These are phyloP conservation scores for Meleagris gallopavo DNA, from an alignment of 2,113 vertebrate genomes.

Conservation along the genomic window DNA sequence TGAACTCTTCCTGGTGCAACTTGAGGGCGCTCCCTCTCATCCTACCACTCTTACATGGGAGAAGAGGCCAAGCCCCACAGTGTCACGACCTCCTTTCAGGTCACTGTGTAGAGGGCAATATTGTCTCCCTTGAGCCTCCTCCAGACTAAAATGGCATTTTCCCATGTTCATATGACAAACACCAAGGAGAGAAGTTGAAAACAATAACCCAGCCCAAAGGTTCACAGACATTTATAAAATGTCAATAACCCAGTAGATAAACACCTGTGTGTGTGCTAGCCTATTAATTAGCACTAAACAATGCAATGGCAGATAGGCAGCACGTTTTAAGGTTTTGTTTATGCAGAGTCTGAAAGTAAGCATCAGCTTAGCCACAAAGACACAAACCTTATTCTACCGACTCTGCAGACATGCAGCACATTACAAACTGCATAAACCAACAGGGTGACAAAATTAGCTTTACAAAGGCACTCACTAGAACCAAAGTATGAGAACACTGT, in stretches of 20 bases:
- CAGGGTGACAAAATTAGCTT: neutral
- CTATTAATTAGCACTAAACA: neutral
- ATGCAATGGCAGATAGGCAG: neutral
- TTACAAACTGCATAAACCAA: neutral
- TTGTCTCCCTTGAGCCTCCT: no score
- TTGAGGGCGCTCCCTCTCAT: no score
- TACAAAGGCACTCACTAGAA: no score
- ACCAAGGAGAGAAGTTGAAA: constrained; percentile 13
- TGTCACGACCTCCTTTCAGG: no score
- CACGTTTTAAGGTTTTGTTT: neutral
- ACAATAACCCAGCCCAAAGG: neutral
- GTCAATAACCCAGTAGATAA: neutral
- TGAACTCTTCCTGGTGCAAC: no score
- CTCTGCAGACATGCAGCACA: neutral
- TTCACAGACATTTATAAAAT: constrained; percentile 33
- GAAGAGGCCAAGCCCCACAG: no score
- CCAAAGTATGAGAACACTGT: neutral
- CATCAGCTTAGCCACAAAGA: neutral
- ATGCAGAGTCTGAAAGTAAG: neutral
- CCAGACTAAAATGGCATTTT: no score
- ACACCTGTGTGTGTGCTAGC: neutral
- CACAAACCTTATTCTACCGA: neutral
- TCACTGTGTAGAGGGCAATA: no score
- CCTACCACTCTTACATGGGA: no score
- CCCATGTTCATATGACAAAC: neutral